phyloP scores from a whole-genome alignment of 2,797 vertebrate genomes.

The Malurus splendens region DNA sequence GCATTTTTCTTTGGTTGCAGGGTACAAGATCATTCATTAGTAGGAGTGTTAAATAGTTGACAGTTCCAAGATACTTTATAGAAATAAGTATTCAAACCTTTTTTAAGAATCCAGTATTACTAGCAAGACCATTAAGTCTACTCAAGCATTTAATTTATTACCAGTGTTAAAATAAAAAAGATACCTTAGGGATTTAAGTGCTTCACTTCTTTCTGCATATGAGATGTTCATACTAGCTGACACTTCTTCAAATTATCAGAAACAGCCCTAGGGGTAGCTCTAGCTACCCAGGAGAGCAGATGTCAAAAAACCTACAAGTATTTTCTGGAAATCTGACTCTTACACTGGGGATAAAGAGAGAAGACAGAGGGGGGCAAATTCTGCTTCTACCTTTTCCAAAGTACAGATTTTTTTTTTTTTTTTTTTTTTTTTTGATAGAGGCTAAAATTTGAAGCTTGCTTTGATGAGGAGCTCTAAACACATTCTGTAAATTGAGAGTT shows the following conservation, averaged over 20 bases:
- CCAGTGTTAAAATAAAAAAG: background rate
- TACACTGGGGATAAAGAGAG: background rate
- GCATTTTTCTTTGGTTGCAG: background rate
- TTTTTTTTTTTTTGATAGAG: background rate
- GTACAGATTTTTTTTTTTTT: background rate
- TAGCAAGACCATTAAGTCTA: background rate
- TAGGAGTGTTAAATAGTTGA: background rate
- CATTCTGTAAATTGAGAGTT: background rate
- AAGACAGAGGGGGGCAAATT: background rate
- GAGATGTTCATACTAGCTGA: background rate
- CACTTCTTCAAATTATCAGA: background rate
- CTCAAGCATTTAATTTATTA: background rate
- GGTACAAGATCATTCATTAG: background rate
- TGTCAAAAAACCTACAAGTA: background rate
- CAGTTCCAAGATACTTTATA: background rate
- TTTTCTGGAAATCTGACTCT: slow-evolving; percentile 11
- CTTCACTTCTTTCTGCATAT: background rate
- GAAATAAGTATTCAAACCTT: background rate
- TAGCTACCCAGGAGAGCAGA: background rate
- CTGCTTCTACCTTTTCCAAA: background rate
- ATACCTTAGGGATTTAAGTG: background rate
- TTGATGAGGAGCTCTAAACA: background rate
- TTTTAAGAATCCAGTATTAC: background rate
- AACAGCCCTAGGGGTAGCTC: background rate
- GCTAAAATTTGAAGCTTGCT: background rate